phyloP scores from a whole-genome alignment of 1,140 invertebrate genomes.

The Cecropterus lyciades region DNA sequence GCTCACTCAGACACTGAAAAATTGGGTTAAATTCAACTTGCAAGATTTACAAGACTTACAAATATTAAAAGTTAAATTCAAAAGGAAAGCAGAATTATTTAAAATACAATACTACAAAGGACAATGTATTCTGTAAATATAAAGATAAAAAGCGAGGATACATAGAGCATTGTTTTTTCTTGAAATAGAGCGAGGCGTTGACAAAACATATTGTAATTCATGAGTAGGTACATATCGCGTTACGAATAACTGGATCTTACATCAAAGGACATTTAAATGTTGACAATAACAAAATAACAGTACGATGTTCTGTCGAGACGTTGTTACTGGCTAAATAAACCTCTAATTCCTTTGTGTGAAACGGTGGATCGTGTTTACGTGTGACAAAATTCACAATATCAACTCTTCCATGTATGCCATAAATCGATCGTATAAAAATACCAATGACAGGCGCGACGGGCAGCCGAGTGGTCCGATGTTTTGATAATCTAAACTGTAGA shows the following conservation, averaged over 20 bases:
- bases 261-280: slow-evolving; percentile 74
- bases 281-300: slow-evolving; percentile 61
- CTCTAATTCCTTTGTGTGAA: slow-evolving; percentile 36
- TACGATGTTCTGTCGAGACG: slow-evolving; percentile 47
- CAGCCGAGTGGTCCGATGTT: background rate
- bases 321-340: slow-evolving; percentile 52
- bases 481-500: slow-evolving; percentile 3
- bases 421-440: slow-evolving; percentile 24
- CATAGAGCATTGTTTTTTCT: slow-evolving; percentile 8
- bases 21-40: no score
- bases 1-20: no score
- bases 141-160: background rate
- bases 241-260: slow-evolving; percentile 59
- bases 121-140: background rate
- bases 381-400: slow-evolving; percentile 6
- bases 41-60: no score
- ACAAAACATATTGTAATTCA: slow-evolving; percentile 42
- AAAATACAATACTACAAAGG: no score
- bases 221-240: slow-evolving; percentile 43
- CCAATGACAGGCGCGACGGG: background rate
- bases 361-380: slow-evolving; percentile 20
- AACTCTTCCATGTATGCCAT: slow-evolving; percentile 9
- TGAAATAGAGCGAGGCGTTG: slow-evolving; percentile 4
- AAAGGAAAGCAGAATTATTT: no score
- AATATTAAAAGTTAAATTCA: no score